Conservation (phyloP, 2,888 invertebrate species). For the Geophilus truncorum region DNA sequence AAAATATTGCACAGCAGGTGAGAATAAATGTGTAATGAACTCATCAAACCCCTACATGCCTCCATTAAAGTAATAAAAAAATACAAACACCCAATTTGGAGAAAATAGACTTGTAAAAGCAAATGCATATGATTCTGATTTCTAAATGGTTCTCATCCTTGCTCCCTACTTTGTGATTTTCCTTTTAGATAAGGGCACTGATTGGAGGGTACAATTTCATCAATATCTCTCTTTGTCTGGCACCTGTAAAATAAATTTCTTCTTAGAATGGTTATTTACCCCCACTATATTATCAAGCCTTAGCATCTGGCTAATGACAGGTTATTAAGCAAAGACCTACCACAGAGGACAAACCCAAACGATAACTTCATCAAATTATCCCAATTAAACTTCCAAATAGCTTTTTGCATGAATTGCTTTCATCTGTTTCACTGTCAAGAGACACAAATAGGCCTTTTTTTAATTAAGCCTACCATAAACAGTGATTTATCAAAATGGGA, state of each 20-base stretch:
- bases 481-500: neutral
- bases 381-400: conserved; percentile 7
- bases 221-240: neutral
- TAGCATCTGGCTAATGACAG: conserved; percentile 20
- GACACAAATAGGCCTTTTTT: neutral
- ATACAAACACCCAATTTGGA: neutral
- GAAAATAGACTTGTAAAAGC: neutral
- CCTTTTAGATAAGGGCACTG: neutral
- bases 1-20: no score
- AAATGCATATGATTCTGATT: neutral
- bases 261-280: conserved; percentile 12
- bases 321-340: conserved; percentile 1
- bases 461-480: neutral
- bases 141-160: neutral
- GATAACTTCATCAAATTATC: conserved; percentile 20
- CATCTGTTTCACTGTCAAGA: neutral
- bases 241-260: conserved; percentile 1
- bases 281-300: neutral
- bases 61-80: neutral
- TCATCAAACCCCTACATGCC: neutral
- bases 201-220: conserved; percentile 20
- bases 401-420: conserved; percentile 3
- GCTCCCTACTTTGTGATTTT: neutral
- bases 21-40: no score
- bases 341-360: conserved; percentile 15